These are phyloP conservation scores for Mus spicilegus DNA, from an alignment of 2,113 vertebrate genomes.

Conservation along the genomic window DNA sequence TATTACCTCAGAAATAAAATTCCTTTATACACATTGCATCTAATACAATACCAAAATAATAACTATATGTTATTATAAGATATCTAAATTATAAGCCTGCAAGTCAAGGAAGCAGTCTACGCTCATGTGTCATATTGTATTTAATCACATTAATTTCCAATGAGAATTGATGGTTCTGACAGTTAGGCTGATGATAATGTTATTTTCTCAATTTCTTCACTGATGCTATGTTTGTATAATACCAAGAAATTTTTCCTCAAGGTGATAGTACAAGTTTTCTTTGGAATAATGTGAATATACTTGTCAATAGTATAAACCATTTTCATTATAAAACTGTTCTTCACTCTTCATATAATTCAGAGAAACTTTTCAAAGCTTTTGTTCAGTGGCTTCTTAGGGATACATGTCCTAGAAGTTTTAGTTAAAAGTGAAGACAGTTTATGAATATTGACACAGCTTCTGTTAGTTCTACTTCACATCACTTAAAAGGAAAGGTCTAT, in stretches of 20 bases:
- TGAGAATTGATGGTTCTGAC: conserved; percentile 59
- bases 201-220: conserved; percentile 59
- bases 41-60: conserved; percentile 47
- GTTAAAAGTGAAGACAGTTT: conserved; percentile 33
- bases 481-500: conserved; percentile 63
- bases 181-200: conserved; percentile 44
- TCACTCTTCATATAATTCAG: conserved; percentile 12
- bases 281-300: conserved; percentile 67
- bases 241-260: conserved; percentile 48
- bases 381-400: background rate
- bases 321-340: conserved; percentile 13
- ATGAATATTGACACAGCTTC: conserved; percentile 35
- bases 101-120: conserved; percentile 32
- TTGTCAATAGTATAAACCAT: conserved; percentile 52
- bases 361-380: conserved; percentile 59
- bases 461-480: conserved; percentile 52
- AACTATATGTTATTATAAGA: background rate
- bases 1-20: background rate
- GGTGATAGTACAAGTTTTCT: conserved; percentile 45
- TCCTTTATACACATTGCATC: background rate
- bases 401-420: conserved; percentile 41
- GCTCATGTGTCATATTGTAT: conserved; percentile 28
- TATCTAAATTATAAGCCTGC: conserved; percentile 49
- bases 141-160: conserved; percentile 55
- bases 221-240: conserved; percentile 50